phyloP scores from a whole-genome alignment of 1,140 invertebrate species.

The Armadillidium nasatum region DNA sequence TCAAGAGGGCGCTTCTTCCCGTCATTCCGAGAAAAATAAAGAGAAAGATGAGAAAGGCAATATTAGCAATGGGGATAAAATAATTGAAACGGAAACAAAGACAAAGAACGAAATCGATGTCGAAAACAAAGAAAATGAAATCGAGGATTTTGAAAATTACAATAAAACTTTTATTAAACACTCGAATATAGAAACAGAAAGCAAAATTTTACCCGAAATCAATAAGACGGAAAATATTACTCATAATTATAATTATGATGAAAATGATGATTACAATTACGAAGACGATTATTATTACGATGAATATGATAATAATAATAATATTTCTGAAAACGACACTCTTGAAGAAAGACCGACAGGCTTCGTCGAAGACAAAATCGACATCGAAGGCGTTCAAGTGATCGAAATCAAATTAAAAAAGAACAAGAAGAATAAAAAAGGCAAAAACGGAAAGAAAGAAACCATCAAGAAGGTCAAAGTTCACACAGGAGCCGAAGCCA shows the following conservation, averaged over 20 bases:
- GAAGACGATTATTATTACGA: slow-evolving; percentile 17
- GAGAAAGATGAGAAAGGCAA: background rate
- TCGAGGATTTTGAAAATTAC: background rate
- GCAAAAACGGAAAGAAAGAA: background rate
- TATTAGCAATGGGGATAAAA: too few relatives aligned
- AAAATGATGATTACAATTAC: slow-evolving; percentile 10
- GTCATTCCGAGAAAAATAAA: background rate
- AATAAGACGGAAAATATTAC: background rate
- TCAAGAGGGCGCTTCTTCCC: background rate
- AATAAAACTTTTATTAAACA: too few relatives aligned
- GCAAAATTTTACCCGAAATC: too few relatives aligned
- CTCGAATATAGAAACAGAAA: too few relatives aligned
- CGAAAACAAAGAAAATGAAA: background rate
- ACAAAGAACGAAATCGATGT: background rate
- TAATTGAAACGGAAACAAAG: background rate
- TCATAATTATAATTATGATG: slow-evolving; percentile 20
- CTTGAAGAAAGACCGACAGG: slow-evolving; percentile 33
- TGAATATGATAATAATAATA: slow-evolving; percentile 2
- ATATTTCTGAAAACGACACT: background rate
- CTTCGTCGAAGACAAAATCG: slow-evolving; percentile 45
- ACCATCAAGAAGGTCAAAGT: slow-evolving; percentile 20
- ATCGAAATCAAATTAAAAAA: slow-evolving; percentile 29
- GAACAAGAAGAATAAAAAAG: background rate
- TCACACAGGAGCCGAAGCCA: background rate
- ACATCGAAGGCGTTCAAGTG: slow-evolving; percentile 39